phyloP scores from a whole-genome alignment of 2,888 invertebrate genomes.

The Lasioglossum villosulum region DNA sequence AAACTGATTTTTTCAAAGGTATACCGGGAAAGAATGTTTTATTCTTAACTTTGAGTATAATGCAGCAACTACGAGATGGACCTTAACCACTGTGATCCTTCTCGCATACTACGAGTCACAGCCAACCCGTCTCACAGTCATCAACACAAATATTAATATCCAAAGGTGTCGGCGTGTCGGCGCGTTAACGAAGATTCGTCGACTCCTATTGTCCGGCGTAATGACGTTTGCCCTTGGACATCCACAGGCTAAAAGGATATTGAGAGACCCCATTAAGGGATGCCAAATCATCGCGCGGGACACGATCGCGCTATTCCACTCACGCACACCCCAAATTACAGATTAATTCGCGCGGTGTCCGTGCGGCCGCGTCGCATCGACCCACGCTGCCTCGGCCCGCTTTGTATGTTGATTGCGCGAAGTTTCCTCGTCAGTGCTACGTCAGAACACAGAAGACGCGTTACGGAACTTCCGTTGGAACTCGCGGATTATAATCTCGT shows the following conservation, averaged over 20 bases:
- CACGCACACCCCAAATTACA: slow-evolving; percentile 67
- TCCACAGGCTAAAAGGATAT: not conserved
- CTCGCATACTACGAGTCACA: not conserved
- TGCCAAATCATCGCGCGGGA: slow-evolving; percentile 48
- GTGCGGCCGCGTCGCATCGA: slow-evolving; percentile 10
- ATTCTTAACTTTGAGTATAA: not conserved
- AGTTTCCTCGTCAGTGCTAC: slow-evolving; percentile 47
- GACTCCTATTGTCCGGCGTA: not conserved
- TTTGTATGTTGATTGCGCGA: slow-evolving; percentile 53
- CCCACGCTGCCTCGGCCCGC: not conserved
- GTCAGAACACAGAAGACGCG: slow-evolving; percentile 25
- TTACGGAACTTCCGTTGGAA: slow-evolving; percentile 29
- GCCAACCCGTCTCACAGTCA: not conserved
- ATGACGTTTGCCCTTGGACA: not conserved
- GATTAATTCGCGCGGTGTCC: slow-evolving; percentile 65
- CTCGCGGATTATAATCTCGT: slow-evolving; percentile 31
- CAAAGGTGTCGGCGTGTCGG: not conserved
- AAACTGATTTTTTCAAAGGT: no score
- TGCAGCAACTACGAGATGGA: not conserved
- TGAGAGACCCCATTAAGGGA: slow-evolving; percentile 1
- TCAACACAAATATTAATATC: not conserved
- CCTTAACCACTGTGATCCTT: not conserved
- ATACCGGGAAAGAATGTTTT: no score
- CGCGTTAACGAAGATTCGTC: not conserved
- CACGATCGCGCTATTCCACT: slow-evolving; percentile 49